Evolutionary conservation across 64 coral and sea anemone genomes (phyloP), one percentile per base, ranked within the genome.

Genomic region (Stylophora pistillata): DNA sequence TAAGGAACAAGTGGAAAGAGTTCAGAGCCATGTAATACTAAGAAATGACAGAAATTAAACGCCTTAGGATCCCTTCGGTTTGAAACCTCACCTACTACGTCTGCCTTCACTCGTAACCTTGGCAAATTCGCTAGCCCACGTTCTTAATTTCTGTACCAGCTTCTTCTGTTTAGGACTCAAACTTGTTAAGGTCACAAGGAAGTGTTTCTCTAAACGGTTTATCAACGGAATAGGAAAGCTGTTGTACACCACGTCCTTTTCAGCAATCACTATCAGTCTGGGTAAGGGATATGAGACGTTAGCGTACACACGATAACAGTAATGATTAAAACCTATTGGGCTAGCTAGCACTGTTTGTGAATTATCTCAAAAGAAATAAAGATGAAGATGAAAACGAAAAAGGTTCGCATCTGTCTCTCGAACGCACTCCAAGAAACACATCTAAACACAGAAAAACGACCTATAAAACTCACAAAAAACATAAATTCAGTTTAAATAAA

Each of bases 171-270:
- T 34, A 74, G 69, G 15, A 26, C 68, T 85, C 54, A 98, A 56
- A 66, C 92, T 88, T n/a, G 92, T 94, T 16, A 78, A 98, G 16
- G 92, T 94, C 1, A 98, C 95, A 41, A 98, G 89, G 60, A 87
- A 91, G 78, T 98, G 95, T 57, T 98, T 98, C 71, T 98, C 95
- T 13, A 98, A 86, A 56, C 95, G 95, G 64, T 98, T 98, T n/a
- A 98, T 98, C 60, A 98, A 77, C 33, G 95, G 95, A 77, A 98
- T 93, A 12, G 95, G 95, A 76, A 98, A 98, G 17, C 84, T 93
- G 47, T 91, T 83, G 85, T 98, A 94, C 61, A 94, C 95, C 5
- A 89, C 95, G 37, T 91, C 89, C 80, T 94, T 98, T 62, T 98
- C 95, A 56, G 95, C 95, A 74, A 98, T 93, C 9, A 98, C 92